Evolutionary conservation across 1,140 invertebrate genomes (phyloP), one percentile per base, ranked within the genome.

Genomic region (Bicyclus anynana): DNA sequence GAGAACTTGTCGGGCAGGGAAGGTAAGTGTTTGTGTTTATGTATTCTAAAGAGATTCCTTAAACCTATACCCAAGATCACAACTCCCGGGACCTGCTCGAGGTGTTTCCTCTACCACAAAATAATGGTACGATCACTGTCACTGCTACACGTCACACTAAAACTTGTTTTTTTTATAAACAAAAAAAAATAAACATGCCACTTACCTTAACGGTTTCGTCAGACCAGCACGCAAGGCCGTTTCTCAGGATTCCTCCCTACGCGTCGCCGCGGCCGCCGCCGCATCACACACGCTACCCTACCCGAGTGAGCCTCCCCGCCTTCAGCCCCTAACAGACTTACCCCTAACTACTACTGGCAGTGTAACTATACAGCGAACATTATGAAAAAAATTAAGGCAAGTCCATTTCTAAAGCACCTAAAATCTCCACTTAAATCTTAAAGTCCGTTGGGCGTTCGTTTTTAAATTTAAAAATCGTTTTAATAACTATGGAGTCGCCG

Each of bases 151-250:
- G n/a, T n/a, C n/a, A n/a, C n/a, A n/a, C n/a, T n/a, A n/a, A n/a
- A n/a, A n/a, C n/a, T n/a, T n/a, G n/a, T n/a, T n/a, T n/a, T n/a
- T n/a, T n/a, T n/a, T n/a, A n/a, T n/a, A n/a, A n/a, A n/a, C n/a
- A n/a, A n/a, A n/a, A n/a, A 16, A 7, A 40, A 40, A 13, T 40
- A 7, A 13, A n/a, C n/a, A n/a, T n/a, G n/a, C n/a, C n/a, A 1
- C 78, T 76, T 72, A 86, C 83, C 83, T 82, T 65, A 70, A 73
- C 69, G 69, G 74, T 70, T 72, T 84, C 77, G 83, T 86, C 83
- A 86, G 79, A 86, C 80, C 67, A 77, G 67, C 70, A 48, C 42
- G 51, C 61, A 65, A 59, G 69, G 52, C 59, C 70, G 61, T 66
- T 59, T 69, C 54, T 62, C 60, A 56, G 53, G 53, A 59, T 63